Evolutionary conservation across 2,888 invertebrate species (phyloP).

Genomic region (Sphecodes monilicornis): DNA sequence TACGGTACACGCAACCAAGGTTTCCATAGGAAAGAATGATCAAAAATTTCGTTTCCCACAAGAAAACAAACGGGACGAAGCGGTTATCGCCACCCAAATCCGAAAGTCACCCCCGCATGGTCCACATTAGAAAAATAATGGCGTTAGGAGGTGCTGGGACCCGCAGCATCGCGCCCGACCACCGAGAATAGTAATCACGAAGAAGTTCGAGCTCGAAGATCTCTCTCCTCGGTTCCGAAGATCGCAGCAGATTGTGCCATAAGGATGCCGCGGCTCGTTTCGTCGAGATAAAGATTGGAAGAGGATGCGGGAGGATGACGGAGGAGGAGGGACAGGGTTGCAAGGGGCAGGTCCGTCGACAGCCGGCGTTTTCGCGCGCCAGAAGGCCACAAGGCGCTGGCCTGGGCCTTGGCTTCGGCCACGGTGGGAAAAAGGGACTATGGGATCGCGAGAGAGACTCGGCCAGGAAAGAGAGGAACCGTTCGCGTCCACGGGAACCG

Average conservation of each 20-base stretch:
- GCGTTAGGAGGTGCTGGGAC: not conserved
- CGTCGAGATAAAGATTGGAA: conserved; percentile 40
- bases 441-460: not conserved
- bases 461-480: not conserved
- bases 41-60: too few species aligned
- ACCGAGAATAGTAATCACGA: not conserved
- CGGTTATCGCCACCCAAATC: too few species aligned
- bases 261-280: conserved; percentile 48
- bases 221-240: conserved; percentile 44
- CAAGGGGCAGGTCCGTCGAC: conserved; percentile 39
- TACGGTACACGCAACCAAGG: too few species aligned
- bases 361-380: conserved; percentile 54
- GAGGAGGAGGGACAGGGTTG: not conserved
- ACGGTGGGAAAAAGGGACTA: conserved; percentile 25
- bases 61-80: too few species aligned
- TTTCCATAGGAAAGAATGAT: too few species aligned
- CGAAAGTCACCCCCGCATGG: not conserved
- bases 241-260: conserved; percentile 62
- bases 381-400: conserved; percentile 23
- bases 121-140: not conserved
- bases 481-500: not conserved
- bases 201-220: not conserved
- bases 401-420: not conserved
- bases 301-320: conserved; percentile 29
- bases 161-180: not conserved